Evolutionary conservation across 2,888 invertebrate genomes (phyloP).

Genomic region (Acholoe squamosa): DNA sequence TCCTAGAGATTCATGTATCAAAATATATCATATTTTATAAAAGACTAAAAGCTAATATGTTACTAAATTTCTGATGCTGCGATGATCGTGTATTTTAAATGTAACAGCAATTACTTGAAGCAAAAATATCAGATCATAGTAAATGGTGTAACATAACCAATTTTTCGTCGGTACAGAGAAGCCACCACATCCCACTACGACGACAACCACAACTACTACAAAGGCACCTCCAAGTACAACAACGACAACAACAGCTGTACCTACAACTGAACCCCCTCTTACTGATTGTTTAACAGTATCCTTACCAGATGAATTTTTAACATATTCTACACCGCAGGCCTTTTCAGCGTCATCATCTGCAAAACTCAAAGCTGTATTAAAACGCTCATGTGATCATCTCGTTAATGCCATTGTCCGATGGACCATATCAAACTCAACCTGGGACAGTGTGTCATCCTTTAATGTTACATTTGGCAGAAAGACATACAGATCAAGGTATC

Average conservation of each 20-base stretch:
- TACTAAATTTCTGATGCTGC: too few species aligned
- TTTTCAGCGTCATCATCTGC: not conserved
- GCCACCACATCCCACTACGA: not conserved
- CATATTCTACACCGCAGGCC: not conserved
- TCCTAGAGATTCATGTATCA: too few species aligned
- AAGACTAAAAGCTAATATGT: too few species aligned
- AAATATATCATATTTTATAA: too few species aligned
- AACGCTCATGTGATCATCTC: not conserved
- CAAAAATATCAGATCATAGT: too few species aligned
- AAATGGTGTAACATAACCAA: too few species aligned
- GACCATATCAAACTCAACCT: not conserved
- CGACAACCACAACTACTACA: not conserved
- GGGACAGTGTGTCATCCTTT: not conserved
- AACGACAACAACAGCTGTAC: not conserved
- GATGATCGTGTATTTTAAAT: too few species aligned
- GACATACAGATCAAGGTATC: not conserved
- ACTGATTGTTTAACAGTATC: not conserved
- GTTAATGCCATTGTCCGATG: not conserved
- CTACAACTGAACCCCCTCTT: not conserved
- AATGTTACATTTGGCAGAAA: not conserved
- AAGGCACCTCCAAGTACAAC: not conserved
- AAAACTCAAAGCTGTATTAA: not conserved
- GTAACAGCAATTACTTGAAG: too few species aligned
- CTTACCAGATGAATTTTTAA: not conserved
- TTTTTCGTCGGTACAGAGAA: not conserved